Evolutionary conservation across 2,797 vertebrate species (phyloP).

Genomic region (Acestrorhynchus altus): DNA sequence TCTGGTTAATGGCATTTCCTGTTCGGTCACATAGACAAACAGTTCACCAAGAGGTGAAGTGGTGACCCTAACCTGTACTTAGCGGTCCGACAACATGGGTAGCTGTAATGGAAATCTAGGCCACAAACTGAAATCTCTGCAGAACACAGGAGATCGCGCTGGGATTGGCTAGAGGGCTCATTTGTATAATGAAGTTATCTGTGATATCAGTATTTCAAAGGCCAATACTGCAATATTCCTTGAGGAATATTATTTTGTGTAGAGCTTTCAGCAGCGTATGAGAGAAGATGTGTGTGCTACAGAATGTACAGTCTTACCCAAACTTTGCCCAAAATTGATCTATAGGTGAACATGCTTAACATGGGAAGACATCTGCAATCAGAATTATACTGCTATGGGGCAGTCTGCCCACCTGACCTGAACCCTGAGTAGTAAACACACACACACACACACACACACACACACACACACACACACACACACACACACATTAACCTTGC

Average conservation of each 20-base stretch:
- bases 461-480: background rate
- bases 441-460: background rate
- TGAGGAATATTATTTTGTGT: background rate
- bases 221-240: background rate
- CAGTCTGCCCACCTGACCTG: constrained; percentile 15
- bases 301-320: too few relatives aligned
- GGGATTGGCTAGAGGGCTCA: background rate
- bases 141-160: too few relatives aligned
- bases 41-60: background rate
- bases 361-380: background rate
- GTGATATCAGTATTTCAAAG: background rate
- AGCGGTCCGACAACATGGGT: too few relatives aligned
- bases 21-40: background rate
- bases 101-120: too few relatives aligned
- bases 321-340: too few relatives aligned
- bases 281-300: background rate
- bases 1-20: too few relatives aligned
- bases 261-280: background rate
- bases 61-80: too few relatives aligned
- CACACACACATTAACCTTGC: constrained; percentile 39
- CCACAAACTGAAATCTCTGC: too few relatives aligned
- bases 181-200: background rate
- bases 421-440: constrained; percentile 12
- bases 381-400: background rate
- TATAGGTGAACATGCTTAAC: background rate